Conservation (phyloP, 1,140 invertebrate species). For the Hestina assimilis region DNA sequence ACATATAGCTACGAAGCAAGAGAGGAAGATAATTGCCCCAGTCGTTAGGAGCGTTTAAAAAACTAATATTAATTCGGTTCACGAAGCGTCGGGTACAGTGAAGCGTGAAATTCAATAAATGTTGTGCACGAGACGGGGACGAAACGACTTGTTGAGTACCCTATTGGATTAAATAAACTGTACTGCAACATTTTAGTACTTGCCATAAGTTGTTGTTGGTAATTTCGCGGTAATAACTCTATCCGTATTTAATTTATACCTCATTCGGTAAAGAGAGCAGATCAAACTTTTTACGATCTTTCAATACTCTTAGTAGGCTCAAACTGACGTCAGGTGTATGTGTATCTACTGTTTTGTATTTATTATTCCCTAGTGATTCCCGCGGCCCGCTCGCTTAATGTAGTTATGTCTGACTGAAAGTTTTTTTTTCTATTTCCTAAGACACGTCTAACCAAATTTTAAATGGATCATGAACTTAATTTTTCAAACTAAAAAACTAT, state of each 20-base stretch:
- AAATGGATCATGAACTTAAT: too few species aligned
- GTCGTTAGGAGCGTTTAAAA: constrained; percentile 34
- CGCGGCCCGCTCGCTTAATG: too few species aligned
- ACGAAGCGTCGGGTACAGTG: constrained; percentile 36
- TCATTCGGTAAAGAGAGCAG: too few species aligned
- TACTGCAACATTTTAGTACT: constrained; percentile 8
- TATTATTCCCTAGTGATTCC: too few species aligned
- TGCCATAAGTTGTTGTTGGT: neutral
- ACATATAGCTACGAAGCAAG: constrained; percentile 9
- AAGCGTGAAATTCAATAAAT: constrained; percentile 60
- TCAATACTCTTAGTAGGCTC: too few species aligned
- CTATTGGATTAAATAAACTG: constrained; percentile 26
- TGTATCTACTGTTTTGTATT: too few species aligned
- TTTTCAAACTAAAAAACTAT: too few species aligned
- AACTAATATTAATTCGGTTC: constrained; percentile 49
- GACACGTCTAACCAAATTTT: too few species aligned
- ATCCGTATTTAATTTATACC: neutral
- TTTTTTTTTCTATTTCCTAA: too few species aligned
- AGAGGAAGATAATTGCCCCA: constrained; percentile 17
- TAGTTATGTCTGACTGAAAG: too few species aligned
- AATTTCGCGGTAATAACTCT: neutral
- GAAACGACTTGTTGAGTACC: constrained; percentile 40
- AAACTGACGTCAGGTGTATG: too few species aligned
- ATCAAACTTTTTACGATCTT: too few species aligned
- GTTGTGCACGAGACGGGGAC: constrained; percentile 43